Percentiles rank a stretch among this genome's conserved stretches.
Conservation (phyloP, 2,113 vertebrate species). For the Nesogale talazaci region DNA sequence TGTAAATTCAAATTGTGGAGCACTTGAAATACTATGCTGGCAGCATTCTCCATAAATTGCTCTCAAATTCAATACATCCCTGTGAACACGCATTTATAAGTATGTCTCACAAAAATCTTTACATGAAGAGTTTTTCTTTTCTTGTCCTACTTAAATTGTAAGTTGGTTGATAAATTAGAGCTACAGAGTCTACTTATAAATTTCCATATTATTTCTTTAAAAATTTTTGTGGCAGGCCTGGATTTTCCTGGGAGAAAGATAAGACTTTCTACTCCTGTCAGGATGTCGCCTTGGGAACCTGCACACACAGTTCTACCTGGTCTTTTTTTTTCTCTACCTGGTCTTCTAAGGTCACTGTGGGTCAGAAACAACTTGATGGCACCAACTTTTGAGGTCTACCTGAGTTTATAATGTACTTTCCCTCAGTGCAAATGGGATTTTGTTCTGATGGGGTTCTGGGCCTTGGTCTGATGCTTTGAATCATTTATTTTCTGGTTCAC, state of each 20-base stretch:
- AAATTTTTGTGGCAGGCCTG: slow-evolving; percentile 74
- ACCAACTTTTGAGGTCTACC: too few relatives aligned
- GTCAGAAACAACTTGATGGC: too few relatives aligned
- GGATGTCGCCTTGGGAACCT: too few relatives aligned
- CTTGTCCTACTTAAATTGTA: slow-evolving; percentile 84
- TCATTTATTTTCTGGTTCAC: neutral
- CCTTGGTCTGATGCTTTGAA: neutral
- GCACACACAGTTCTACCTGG: too few relatives aligned
- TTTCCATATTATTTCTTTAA: slow-evolving; percentile 79
- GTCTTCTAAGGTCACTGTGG: too few relatives aligned
- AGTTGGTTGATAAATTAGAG: slow-evolving; percentile 82
- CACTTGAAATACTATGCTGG: slow-evolving; percentile 85
- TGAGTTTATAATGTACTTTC: neutral
- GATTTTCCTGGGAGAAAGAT: too few relatives aligned
- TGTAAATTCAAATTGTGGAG: slow-evolving; percentile 91
- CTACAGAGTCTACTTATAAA: slow-evolving; percentile 81
- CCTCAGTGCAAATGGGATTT: slow-evolving; percentile 2
- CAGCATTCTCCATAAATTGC: slow-evolving; percentile 89
- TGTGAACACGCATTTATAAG: slow-evolving; percentile 44
- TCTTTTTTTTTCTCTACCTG: too few relatives aligned
- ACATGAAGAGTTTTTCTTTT: slow-evolving; percentile 86
- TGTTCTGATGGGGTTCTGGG: slow-evolving; percentile 7
- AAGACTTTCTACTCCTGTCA: too few relatives aligned
- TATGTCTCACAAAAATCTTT: slow-evolving; percentile 65
- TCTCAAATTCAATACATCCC: slow-evolving; percentile 86